Evolutionary conservation across 2,888 invertebrate genomes (phyloP).

Genomic region (Diaperis boleti): DNA sequence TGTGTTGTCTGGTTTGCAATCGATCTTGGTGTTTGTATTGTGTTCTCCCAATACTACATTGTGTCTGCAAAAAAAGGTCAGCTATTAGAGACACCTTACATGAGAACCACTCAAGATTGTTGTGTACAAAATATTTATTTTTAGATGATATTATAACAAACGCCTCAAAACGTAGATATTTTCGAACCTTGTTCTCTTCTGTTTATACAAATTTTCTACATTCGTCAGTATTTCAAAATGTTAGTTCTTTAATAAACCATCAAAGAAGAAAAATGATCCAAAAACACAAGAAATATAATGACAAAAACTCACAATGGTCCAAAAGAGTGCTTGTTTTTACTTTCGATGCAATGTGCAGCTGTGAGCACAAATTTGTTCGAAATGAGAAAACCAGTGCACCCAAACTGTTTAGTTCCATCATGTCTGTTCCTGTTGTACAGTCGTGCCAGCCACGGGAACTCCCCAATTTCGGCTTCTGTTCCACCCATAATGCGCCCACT

Average conservation of each 20-base stretch:
- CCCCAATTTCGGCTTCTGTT: constrained; percentile 61
- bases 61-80: constrained; percentile 51
- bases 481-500: constrained; percentile 60
- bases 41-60: constrained; percentile 67
- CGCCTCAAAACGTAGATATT: no score
- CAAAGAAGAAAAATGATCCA: no score
- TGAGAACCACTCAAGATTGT: no score
- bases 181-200: no score
- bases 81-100: no score
- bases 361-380: constrained; percentile 69
- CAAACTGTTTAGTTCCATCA: constrained; percentile 51
- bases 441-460: constrained; percentile 69
- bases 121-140: no score
- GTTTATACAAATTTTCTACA: no score
- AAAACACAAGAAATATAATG: no score
- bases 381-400: constrained; percentile 70
- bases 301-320: constrained; percentile 66
- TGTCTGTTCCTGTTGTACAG: constrained; percentile 63
- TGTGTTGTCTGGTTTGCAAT: constrained; percentile 64
- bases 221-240: no score
- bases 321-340: no score
- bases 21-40: constrained; percentile 64
- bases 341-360: constrained; percentile 69
- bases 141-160: no score
- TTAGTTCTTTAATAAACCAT: no score